Conservation (phyloP, 1,140 invertebrate species). For the Drosophila navojoa region DNA sequence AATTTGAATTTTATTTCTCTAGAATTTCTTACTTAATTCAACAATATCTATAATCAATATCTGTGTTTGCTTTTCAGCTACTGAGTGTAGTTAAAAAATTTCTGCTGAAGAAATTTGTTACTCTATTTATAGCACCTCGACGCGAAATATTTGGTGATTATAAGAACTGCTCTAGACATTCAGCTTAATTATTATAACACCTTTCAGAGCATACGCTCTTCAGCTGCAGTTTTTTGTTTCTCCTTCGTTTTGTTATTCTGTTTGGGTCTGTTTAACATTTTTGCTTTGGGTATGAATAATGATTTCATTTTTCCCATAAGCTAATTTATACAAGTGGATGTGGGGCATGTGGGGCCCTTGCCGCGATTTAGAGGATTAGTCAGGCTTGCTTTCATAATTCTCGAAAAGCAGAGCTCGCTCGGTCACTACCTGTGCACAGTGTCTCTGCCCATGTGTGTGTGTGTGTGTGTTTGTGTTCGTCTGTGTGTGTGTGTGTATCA, state of each 20-base stretch:
- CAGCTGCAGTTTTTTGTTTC: slow-evolving; percentile 23
- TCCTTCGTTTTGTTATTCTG: slow-evolving; percentile 13
- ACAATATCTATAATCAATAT: too few species aligned
- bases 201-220: slow-evolving; percentile 47
- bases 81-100: too few species aligned
- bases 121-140: not conserved
- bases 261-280: slow-evolving; percentile 73
- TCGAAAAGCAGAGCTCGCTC: slow-evolving; percentile 40
- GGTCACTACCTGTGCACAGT: slow-evolving; percentile 52
- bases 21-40: too few species aligned
- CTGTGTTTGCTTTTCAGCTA: too few species aligned
- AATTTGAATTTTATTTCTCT: too few species aligned
- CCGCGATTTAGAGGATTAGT: slow-evolving; percentile 83
- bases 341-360: slow-evolving; percentile 71
- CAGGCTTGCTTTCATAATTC: slow-evolving; percentile 83
- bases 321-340: slow-evolving; percentile 81
- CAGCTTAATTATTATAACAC: slow-evolving; percentile 44
- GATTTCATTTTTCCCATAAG: slow-evolving; percentile 83
- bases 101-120: not conserved
- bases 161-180: slow-evolving; percentile 9
- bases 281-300: slow-evolving; percentile 77
- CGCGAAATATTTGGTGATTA: not conserved
- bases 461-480: not conserved
- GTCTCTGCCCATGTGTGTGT: not conserved
- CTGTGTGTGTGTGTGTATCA: slow-evolving; percentile 35